phyloP scores from a whole-genome alignment of 2,797 vertebrate genomes.

The Crocodylus rhombifer region DNA sequence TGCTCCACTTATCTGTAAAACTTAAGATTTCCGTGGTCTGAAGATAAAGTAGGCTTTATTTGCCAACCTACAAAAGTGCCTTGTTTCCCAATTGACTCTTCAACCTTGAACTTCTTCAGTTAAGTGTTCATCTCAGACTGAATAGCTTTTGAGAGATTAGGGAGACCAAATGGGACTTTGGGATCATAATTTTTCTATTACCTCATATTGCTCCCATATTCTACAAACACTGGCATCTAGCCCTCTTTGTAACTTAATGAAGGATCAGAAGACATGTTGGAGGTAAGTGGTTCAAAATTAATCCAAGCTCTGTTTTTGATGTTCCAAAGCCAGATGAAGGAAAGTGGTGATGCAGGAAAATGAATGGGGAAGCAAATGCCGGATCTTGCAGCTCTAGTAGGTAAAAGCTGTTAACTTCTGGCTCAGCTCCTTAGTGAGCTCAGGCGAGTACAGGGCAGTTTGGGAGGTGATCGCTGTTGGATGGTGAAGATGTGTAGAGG shows the following conservation, averaged over 20 bases:
- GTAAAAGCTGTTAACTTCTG: not conserved
- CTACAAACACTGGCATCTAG: not conserved
- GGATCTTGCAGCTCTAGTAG: not conserved
- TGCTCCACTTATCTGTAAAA: too few relatives aligned
- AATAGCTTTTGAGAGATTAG: not conserved
- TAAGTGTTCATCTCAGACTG: not conserved
- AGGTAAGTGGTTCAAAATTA: not conserved
- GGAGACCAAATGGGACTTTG: not conserved
- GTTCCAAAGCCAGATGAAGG: not conserved
- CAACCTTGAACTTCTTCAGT: not conserved
- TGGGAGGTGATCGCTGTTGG: conserved; percentile 5
- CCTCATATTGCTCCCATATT: not conserved
- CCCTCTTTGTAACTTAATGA: not conserved
- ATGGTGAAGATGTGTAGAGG: not conserved
- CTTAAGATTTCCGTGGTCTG: too few relatives aligned
- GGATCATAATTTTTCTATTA: not conserved
- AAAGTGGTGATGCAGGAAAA: not conserved
- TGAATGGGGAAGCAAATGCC: not conserved
- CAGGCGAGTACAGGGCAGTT: not conserved
- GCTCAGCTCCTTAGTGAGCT: conserved; percentile 14
- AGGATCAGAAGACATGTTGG: not conserved
- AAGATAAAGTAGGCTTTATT: not conserved
- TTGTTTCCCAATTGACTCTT: not conserved
- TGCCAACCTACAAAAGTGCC: too few relatives aligned
- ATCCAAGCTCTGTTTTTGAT: not conserved